Conservation (phyloP, 2,113 vertebrate genomes). For the Geococcyx californianus region DNA sequence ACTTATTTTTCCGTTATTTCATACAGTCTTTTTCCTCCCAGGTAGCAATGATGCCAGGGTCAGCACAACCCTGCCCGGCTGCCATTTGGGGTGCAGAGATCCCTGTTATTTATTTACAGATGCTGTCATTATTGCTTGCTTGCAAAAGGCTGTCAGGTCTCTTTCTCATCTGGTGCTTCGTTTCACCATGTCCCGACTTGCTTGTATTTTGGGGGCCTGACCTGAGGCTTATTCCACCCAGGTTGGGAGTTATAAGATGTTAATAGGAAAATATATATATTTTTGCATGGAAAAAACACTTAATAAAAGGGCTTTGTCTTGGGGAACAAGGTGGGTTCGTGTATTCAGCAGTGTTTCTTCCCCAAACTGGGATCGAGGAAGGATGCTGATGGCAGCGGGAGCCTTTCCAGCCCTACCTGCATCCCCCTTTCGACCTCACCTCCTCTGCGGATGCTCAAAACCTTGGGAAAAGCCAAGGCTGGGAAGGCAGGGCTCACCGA, state of each 20-base stretch:
- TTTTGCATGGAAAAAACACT: not conserved
- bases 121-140: not conserved
- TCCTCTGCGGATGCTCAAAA: not conserved
- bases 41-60: not conserved
- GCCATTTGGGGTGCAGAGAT: rapidly evolving
- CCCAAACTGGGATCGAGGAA: rapidly evolving
- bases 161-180: not conserved
- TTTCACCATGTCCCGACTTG: rapidly evolving
- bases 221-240: rapidly evolving
- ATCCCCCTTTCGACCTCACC: not conserved
- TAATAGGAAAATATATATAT: not conserved
- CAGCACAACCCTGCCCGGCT: not conserved
- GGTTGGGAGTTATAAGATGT: not conserved
- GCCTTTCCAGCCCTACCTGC: not conserved
- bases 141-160: not conserved
- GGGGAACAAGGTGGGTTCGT: not conserved
- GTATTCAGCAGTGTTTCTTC: rapidly evolving
- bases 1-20: not conserved
- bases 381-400: not conserved
- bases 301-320: not conserved
- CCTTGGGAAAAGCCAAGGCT: not conserved
- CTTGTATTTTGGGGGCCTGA: not conserved
- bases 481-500: not conserved
- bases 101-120: not conserved
- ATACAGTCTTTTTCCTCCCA: not conserved